Base-by-base conservation (phyloP, 30 jellyfish, hydroid and myxozoan species). In the Aurelia coerulea region DNA sequence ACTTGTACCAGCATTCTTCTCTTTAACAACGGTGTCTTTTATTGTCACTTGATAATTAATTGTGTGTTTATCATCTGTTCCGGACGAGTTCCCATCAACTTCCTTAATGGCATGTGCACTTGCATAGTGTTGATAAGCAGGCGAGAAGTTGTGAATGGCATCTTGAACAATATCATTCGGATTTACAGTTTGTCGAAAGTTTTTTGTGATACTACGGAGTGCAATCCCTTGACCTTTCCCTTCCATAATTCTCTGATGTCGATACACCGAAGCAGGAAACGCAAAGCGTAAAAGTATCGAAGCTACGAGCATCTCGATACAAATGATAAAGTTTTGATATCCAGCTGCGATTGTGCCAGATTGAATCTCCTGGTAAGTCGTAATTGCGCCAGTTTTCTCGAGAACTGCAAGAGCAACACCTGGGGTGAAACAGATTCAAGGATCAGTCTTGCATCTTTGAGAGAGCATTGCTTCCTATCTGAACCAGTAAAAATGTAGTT, bases 231-330 rank as follows among this genome's bases (percentile, higher is more conserved):
- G 96, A 37, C 96, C 96, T 49, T 79, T 78, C 18, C 62, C 87
- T 15, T 81, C 89, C 35, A 88, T 74, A 23, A 76, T 82, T 35
- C 84, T 80, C 68, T 89, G 96, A 79, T 88, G 98, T 35, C 98
- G 96, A 78, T 94, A 94, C 64, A 89, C 92, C 15, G 96, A 42
- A 68, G 78, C 86, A 8, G 98, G 98, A 58, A 94, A 94, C 4
- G 98, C 98, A 68, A 94, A 83, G 2, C 95, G 88, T 62, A 94
- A 60, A 60, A 94, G 53, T 9, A 94, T 81, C 19, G 98, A 97
- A 34, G 98, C 98, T 54, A 94, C 77, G n/a, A 94, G 94, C 98
- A 94, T 94, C 73, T 94, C 98, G 12, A 94, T 46, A 62, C 98
- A 94, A 32, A 94, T 87, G 46, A 94, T 88, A 80, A 94, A 94